Conservation (phyloP, 2,113 vertebrate genomes). For the Macrotis lagotis region DNA sequence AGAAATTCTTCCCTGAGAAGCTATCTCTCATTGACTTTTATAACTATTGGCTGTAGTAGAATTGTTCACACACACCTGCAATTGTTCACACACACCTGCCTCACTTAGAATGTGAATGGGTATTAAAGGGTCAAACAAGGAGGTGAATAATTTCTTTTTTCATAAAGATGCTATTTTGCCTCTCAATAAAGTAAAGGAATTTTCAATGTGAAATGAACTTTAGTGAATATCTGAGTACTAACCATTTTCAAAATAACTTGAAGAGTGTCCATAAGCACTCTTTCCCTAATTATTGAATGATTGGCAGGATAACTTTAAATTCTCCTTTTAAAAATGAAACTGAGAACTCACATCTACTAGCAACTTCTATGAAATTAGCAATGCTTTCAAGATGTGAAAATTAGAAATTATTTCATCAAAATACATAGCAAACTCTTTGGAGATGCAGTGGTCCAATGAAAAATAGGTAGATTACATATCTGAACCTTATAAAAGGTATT, state of each 20-base stretch:
- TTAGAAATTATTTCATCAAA: neutral
- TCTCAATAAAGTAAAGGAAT: constrained; percentile 30
- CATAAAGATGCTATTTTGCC: constrained; percentile 23
- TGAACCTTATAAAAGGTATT: neutral
- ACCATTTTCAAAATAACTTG: constrained; percentile 19
- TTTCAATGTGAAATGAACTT: constrained; percentile 43
- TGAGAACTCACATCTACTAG: neutral
- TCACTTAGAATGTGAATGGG: constrained; percentile 41
- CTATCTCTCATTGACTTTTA: constrained; percentile 65
- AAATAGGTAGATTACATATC: neutral
- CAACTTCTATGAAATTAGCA: neutral
- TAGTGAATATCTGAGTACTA: constrained; percentile 16
- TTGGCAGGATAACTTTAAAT: neutral
- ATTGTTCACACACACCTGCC: constrained; percentile 1
- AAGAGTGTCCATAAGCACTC: neutral
- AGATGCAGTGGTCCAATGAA: neutral
- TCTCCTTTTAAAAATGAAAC: neutral
- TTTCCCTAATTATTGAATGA: neutral
- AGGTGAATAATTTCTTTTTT: constrained; percentile 42
- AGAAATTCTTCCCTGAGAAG: constrained; percentile 45
- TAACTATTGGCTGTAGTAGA: constrained; percentile 22
- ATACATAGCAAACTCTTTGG: neutral
- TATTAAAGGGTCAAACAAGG: neutral
- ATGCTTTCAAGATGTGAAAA: neutral
- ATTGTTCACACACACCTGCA: constrained; percentile 12